Base-by-base conservation (phyloP, 1,140 invertebrate species). In the Bilobella aurantiaca region DNA sequence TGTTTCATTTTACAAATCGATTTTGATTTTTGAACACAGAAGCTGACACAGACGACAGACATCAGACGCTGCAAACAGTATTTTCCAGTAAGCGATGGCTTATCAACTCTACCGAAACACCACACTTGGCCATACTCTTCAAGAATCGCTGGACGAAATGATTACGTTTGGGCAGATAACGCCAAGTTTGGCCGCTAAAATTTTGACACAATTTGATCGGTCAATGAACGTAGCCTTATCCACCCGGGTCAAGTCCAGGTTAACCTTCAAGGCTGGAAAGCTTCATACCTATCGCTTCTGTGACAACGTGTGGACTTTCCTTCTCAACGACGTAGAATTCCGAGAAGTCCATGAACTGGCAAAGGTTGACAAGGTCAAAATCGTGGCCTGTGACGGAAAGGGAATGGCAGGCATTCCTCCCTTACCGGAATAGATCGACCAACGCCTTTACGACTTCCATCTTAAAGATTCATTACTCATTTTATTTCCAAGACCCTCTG, bases 261-360 rank as follows among this genome's bases (percentile, higher is more conserved):
- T 97, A 62, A 91, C 88, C 30, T 97, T 98, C 76, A 96, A 96
- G 87, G 93, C 93, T 70, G 91, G 90, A 34, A 96, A 96, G 83
- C 80, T 99, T 67, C 96, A 96, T 75, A 98, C 96, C 0, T 99
- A 99, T 78, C 84, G 96, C 74, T 99, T 98, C 81, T 99, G 96
- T 84, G 96, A 99, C 81, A 99, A 99, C 82, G 96, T 99, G 0
- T 99, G 96, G 96, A 99, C 96, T n/a, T 97, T 99, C 76, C 91
- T 98, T 82, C 81, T 99, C 66, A 95, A 96, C 77, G 91, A 98
- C 81, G 95, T 98, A 14, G 96, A 99, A 77, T 98, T 99, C 75
- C 83, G 92, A 69, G 96, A 99, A 80, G 89, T 93, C 0, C 89
- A 93, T 76, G 94, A 98, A 76, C 84, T 96, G 64, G 89, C 91